Conservation (phyloP, 2,113 vertebrate genomes). For the Phycodurus eques region DNA sequence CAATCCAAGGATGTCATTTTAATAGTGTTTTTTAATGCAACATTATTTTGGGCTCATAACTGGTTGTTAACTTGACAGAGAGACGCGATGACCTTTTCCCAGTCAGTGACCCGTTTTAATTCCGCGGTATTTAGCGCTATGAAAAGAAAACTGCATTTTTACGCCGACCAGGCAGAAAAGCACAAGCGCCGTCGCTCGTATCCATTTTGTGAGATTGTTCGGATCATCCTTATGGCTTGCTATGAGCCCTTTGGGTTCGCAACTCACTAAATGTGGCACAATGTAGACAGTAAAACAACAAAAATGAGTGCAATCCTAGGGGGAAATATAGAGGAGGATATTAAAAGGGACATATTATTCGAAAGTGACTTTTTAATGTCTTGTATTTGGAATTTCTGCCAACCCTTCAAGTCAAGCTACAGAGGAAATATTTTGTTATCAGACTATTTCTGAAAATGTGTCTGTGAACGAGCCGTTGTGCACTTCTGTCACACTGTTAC, state of each 20-base stretch:
- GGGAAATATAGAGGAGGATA: slow-evolving; percentile 15
- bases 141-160: background rate
- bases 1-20: background rate
- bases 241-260: background rate
- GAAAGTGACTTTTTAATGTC: slow-evolving; percentile 1
- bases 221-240: background rate
- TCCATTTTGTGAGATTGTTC: background rate
- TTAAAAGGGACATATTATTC: slow-evolving; percentile 20
- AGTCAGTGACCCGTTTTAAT: background rate
- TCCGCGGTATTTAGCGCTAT: background rate
- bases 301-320: background rate
- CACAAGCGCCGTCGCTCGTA: background rate
- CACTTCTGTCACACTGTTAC: background rate
- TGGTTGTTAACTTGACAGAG: background rate
- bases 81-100: background rate
- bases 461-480: background rate
- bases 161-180: background rate
- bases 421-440: background rate
- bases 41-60: background rate
- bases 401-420: too few species aligned
- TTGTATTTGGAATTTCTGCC: background rate
- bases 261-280: background rate
- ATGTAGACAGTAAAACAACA: background rate
- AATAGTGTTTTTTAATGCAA: background rate
- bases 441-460: background rate